A percentile compares a stretch with the other conserved stretches of the same genome.
These are phyloP conservation scores for Ameiurus melas DNA, from an alignment of 2,113 vertebrate species.

Conservation along the genomic window DNA sequence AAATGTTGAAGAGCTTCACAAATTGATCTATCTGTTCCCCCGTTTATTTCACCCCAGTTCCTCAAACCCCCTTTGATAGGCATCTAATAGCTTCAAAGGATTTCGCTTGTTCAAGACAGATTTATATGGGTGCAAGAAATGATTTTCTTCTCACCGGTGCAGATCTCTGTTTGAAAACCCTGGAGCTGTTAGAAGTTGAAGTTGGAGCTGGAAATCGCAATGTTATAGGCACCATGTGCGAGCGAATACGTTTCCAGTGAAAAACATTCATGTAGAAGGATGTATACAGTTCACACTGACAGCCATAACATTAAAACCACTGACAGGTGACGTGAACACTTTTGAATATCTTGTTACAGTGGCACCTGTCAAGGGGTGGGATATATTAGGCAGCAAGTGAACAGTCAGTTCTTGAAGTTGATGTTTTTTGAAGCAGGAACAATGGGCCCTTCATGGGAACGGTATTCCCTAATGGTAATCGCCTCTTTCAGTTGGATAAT, in stretches of 20 bases:
- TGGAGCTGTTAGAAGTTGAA: conserved; percentile 11
- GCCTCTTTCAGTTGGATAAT: too few species aligned
- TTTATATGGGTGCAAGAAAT: neutral
- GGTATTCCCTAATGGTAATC: too few species aligned
- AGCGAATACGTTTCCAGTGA: neutral
- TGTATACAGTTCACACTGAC: neutral
- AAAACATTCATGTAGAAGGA: neutral
- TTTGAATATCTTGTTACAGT: too few species aligned
- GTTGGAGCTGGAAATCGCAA: neutral
- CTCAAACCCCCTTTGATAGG: conserved; percentile 22
- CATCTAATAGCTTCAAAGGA: conserved; percentile 44
- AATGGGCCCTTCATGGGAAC: too few species aligned
- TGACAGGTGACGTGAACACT: too few species aligned
- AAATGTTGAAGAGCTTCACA: neutral
- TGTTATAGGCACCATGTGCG: neutral
- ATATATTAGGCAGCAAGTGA: too few species aligned
- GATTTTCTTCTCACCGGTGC: neutral
- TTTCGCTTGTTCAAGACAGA: neutral
- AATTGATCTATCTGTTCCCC: conserved; percentile 30
- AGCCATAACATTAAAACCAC: too few species aligned
- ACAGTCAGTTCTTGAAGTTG: too few species aligned
- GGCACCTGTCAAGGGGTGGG: too few species aligned
- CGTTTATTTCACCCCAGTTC: conserved; percentile 20
- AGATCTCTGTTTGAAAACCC: conserved; percentile 1
- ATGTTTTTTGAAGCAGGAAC: too few species aligned